phyloP scores from a whole-genome alignment of 2,113 vertebrate species.

The Panurus biarmicus region DNA sequence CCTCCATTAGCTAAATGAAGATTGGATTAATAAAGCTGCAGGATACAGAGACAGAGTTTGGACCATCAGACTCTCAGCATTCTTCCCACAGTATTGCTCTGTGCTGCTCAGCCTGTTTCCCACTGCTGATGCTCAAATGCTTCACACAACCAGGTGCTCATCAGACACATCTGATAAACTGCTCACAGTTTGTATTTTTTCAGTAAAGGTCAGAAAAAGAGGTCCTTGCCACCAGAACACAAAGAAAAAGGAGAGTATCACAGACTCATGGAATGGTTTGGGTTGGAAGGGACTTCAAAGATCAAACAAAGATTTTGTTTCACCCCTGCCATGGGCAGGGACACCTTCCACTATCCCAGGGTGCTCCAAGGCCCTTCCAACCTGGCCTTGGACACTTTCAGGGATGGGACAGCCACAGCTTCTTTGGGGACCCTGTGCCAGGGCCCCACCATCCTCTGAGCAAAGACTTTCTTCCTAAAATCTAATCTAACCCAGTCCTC shows the following conservation, averaged over 20 bases:
- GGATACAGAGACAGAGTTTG: neutral
- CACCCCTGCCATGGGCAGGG: neutral
- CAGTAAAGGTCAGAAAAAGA: neutral
- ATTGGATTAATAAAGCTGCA: neutral
- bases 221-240: neutral
- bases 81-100: neutral
- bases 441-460: neutral
- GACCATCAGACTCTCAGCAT: neutral
- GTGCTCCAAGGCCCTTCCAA: neutral
- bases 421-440: neutral
- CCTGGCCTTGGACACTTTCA: neutral
- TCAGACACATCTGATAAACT: neutral
- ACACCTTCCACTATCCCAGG: neutral
- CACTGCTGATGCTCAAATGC: neutral
- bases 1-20: neutral
- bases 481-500: neutral
- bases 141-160: neutral
- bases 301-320: rapidly evolving
- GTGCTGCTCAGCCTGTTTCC: neutral
- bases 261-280: neutral
- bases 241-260: neutral
- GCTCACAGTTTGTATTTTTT: neutral
- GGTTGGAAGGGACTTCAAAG: neutral
- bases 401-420: neutral
- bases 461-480: neutral